Evolutionary conservation across 2,797 vertebrate genomes (phyloP).

Genomic region (Parauchenoglanis ngamensis): DNA sequence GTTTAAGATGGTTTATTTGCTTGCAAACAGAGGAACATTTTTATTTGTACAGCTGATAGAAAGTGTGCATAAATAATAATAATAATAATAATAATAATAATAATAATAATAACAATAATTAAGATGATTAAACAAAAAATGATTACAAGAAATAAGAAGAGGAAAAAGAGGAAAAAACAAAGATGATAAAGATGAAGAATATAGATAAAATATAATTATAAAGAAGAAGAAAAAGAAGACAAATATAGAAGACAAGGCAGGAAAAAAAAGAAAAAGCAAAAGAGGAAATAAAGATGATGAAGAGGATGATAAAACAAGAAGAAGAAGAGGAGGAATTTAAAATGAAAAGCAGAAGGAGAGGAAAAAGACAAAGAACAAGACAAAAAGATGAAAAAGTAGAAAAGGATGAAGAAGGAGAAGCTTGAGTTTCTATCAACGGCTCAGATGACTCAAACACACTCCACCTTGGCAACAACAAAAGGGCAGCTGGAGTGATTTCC

Average conservation of each 20-base stretch:
- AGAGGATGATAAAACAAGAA: not conserved
- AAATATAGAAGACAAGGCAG: not conserved
- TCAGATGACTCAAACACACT: not conserved
- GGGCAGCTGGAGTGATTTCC: not conserved
- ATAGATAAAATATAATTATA: too few relatives aligned
- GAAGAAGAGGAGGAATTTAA: too few relatives aligned
- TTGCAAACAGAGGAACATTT: not conserved
- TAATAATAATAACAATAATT: not conserved
- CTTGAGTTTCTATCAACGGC: not conserved
- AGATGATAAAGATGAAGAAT: not conserved
- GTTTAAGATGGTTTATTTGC: not conserved
- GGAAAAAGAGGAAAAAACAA: not conserved
- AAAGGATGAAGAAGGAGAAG: not conserved
- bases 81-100: not conserved
- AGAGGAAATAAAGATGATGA: too few relatives aligned
- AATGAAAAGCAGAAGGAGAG: not conserved
- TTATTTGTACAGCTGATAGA: not conserved
- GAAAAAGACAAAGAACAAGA: not conserved
- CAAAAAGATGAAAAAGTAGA: not conserved
- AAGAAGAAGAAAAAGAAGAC: not conserved
- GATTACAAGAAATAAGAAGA: not conserved
- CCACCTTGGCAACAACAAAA: not conserved
- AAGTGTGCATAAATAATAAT: not conserved
- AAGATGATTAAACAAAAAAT: not conserved
- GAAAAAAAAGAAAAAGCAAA: not conserved